A percentile compares a stretch with the other conserved stretches of the same genome.
Evolutionary conservation across 2,888 invertebrate species (phyloP).

Genomic region (Euphydryas editha): DNA sequence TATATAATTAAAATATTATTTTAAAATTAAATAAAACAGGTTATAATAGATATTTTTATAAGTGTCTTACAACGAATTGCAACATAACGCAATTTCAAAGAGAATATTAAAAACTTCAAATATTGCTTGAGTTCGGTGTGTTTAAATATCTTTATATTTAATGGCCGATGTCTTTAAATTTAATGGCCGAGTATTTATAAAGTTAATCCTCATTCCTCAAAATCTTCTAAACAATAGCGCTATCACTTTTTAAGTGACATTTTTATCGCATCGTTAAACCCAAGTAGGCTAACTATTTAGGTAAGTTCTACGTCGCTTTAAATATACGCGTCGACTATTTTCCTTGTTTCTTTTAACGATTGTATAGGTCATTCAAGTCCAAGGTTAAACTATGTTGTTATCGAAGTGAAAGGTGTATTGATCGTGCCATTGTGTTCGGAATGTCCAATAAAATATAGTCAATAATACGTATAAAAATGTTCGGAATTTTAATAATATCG

Average conservation of each 20-base stretch:
- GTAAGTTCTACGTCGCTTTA: constrained; percentile 23
- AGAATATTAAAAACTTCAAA: not conserved
- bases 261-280: constrained; percentile 4
- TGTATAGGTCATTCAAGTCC: constrained; percentile 39
- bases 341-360: constrained; percentile 30
- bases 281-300: constrained; percentile 9
- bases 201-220: not conserved
- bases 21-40: no score
- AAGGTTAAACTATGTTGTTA: constrained; percentile 35
- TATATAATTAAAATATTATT: no score
- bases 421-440: constrained; percentile 21
- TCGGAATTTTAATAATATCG: not conserved
- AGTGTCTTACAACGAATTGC: no score
- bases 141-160: not conserved
- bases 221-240: not conserved
- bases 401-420: constrained; percentile 38
- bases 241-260: not conserved
- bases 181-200: not conserved
- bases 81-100: not conserved
- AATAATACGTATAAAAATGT: not conserved
- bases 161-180: not conserved
- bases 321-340: constrained; percentile 21
- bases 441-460: constrained; percentile 19
- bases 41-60: no score
- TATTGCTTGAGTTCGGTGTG: not conserved